Evolutionary conservation across 2,888 invertebrate genomes (phyloP).

Genomic region (Electrophaes corylata): DNA sequence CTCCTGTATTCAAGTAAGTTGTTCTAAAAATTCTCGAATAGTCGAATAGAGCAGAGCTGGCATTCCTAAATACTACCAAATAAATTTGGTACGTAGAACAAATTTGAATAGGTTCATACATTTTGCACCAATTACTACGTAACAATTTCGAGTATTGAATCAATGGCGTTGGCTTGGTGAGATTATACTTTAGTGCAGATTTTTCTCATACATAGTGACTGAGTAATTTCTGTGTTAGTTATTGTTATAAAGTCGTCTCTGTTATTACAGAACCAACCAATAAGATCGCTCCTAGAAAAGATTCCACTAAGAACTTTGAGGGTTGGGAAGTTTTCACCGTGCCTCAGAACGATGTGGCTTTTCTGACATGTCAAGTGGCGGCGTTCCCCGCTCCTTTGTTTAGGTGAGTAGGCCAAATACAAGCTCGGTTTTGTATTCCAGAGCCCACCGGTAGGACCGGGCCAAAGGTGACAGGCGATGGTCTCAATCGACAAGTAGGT

Average conservation of each 20-base stretch:
- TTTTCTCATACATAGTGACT: neutral
- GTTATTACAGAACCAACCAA: constrained; percentile 87
- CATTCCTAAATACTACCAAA: too few species aligned
- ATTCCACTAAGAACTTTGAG: constrained; percentile 81
- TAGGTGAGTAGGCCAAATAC: constrained; percentile 85
- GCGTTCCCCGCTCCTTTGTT: constrained; percentile 88
- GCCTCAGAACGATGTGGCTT: constrained; percentile 76
- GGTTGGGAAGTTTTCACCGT: constrained; percentile 86
- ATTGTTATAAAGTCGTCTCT: constrained; percentile 52
- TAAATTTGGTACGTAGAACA: neutral
- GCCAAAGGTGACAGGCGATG: constrained; percentile 86
- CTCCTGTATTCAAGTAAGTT: constrained; percentile 88
- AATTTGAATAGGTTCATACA: neutral
- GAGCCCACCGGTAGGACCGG: constrained; percentile 89
- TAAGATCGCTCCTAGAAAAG: constrained; percentile 86
- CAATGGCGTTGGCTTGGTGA: neutral
- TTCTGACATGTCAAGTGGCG: constrained; percentile 87
- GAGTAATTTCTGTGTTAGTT: constrained; percentile 20
- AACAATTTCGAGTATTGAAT: too few species aligned
- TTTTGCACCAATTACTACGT: too few species aligned
- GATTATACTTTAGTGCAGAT: neutral
- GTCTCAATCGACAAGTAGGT: constrained; percentile 84
- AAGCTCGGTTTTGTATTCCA: constrained; percentile 74
- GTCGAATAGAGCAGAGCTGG: constrained; percentile 84
- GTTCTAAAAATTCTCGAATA: constrained; percentile 49